Base-by-base conservation (phyloP, 2,113 vertebrate species). In the Lophius piscatorius region DNA sequence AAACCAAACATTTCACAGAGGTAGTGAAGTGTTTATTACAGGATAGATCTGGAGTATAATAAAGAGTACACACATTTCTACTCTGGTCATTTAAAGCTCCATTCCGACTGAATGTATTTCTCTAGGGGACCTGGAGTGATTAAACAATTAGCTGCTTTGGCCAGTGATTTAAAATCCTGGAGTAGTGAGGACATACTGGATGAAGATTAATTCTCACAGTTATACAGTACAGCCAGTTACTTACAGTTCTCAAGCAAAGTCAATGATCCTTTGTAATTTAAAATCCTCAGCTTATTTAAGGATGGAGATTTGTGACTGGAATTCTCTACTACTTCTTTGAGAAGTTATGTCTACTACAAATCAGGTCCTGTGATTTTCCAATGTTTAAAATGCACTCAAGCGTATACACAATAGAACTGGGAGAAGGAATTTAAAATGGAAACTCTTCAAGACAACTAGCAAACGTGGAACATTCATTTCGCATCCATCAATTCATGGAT, bases 51-150 rank as follows among this genome's bases (percentile, higher is more conserved):
- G 26, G 24, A 40, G 2, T 29, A 28, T 55, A n/a, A n/a, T 20
- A 20, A 35, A 40, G n/a, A 9, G n/a, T 12, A 18, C 35, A 28
- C 10, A 1, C 11, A 24, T 55, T 55, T 29, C 24, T 11, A 41
- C 38, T 41, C 23, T 28, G 51, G 17, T 55, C 16, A 24, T 9
- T 26, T 39, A 28, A 39, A 39, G 51, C 6, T 12, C 6, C 16
- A 40, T 54, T 54, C 28, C 17, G 21, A 18, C 10, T 28, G 16
- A n/a, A 38, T 49, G 21, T 31, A 40, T 49, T 49, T 40, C 34
- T 40, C 45, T 2, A n/a, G 21, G 22, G 23, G 2, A 10, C 1
- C 8, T 2, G 3, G n/a, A 21, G 9, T 24, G 22, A 28, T 34
- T 34, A 33, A 20, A 44, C 13, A 29, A 59, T 24, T 20, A 23